Percentiles rank a stretch among this genome's conserved stretches.
Conservation (phyloP, 2,888 invertebrate species). For the Drosophila conformis region DNA sequence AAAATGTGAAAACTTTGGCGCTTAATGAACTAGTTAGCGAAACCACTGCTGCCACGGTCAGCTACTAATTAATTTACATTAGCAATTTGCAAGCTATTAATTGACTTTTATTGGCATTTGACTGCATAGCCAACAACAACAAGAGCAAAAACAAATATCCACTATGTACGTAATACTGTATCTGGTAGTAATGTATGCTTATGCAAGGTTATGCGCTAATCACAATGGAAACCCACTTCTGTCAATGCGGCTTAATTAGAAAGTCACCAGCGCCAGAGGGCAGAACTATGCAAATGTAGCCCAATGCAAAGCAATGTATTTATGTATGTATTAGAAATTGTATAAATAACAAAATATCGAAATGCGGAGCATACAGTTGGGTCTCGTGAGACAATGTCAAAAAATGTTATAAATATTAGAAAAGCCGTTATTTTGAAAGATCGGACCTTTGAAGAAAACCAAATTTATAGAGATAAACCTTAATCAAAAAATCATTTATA, state of each 20-base stretch:
- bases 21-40: constrained; percentile 68
- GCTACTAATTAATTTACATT: constrained; percentile 73
- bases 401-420: background rate
- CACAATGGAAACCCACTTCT: constrained; percentile 56
- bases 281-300: background rate
- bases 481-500: background rate
- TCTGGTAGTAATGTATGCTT: constrained; percentile 9
- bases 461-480: background rate
- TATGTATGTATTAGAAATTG: background rate
- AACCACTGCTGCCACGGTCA: constrained; percentile 44
- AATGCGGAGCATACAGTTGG: background rate
- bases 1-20: constrained; percentile 40
- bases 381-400: background rate
- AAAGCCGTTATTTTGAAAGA: background rate
- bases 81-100: constrained; percentile 67
- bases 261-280: constrained; percentile 7
- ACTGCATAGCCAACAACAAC: constrained; percentile 17
- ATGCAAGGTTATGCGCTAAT: constrained; percentile 55
- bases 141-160: constrained; percentile 17
- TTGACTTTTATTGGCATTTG: constrained; percentile 62
- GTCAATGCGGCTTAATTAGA: constrained; percentile 58
- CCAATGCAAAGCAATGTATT: background rate
- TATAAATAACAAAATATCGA: background rate
- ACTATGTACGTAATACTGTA: constrained; percentile 26
- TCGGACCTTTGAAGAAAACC: background rate